Conservation (phyloP, 2,113 vertebrate genomes). For the Puffinus mauretanicus region DNA sequence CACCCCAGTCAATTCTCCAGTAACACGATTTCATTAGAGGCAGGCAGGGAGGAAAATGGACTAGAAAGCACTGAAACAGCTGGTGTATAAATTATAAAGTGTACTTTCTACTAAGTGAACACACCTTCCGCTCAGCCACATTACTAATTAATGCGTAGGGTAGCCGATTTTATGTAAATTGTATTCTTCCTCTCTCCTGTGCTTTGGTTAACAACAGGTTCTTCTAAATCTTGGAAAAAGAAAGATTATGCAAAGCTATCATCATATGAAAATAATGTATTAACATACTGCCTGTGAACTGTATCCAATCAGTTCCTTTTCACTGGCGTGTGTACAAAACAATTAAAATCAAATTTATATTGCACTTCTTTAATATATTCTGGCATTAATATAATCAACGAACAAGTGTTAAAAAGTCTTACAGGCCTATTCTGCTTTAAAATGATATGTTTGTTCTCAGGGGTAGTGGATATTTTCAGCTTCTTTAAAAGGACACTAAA, state of each 20-base stretch:
- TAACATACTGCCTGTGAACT: conserved; percentile 99
- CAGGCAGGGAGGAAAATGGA: conserved; percentile 92
- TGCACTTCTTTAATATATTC: conserved; percentile 96
- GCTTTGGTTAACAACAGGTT: conserved; percentile 95
- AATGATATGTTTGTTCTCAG: conserved; percentile 74
- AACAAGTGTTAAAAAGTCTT: conserved; percentile 92
- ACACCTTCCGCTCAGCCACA: conserved; percentile 96
- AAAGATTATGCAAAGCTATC: conserved; percentile 99
- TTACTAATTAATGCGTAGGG: conserved; percentile 99
- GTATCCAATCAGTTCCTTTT: conserved; percentile 99
- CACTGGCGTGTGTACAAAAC: conserved; percentile 99
- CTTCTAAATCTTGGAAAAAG: conserved; percentile 90
- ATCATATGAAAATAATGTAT: conserved; percentile 99
- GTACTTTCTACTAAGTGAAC: conserved; percentile 98
- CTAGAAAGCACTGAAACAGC: conserved; percentile 97
- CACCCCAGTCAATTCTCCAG: conserved; percentile 97
- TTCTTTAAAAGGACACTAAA: conserved; percentile 37
- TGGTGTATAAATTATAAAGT: conserved; percentile 99
- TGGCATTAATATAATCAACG: conserved; percentile 93
- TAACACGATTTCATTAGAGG: conserved; percentile 99
- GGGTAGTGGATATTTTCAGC: conserved; percentile 51
- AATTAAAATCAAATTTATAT: conserved; percentile 99
- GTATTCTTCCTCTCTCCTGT: conserved; percentile 90
- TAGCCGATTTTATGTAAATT: conserved; percentile 97
- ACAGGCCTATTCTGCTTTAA: conserved; percentile 86